These are phyloP conservation scores for Castor canadensis DNA, from an alignment of 2,113 vertebrate species.

Conservation along the genomic window DNA sequence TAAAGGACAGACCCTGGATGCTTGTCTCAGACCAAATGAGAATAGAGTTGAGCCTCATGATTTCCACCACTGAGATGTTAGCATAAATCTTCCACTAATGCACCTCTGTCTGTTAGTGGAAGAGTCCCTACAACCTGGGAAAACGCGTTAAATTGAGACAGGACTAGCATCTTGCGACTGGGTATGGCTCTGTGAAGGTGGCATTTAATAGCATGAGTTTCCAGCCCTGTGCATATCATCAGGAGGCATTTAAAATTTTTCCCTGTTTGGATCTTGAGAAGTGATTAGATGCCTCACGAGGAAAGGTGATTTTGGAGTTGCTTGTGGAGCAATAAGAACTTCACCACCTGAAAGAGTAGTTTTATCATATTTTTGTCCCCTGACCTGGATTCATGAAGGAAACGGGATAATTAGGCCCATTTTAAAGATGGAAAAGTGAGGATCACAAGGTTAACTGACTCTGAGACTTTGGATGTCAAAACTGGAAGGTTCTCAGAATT, in stretches of 20 bases:
- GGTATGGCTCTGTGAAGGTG: background rate
- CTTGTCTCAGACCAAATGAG: conserved; percentile 81
- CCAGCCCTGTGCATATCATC: background rate
- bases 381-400: background rate
- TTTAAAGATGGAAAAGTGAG: conserved; percentile 4
- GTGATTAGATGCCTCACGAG: background rate
- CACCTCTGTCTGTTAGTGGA: conserved; percentile 80
- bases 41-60: conserved; percentile 80
- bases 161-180: background rate
- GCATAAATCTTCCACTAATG: conserved; percentile 89
- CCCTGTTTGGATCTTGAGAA: background rate
- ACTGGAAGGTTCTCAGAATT: background rate
- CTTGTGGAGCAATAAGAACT: background rate
- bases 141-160: conserved; percentile 71
- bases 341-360: background rate
- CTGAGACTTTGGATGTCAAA: background rate
- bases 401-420: background rate
- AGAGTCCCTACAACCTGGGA: conserved; percentile 75
- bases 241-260: background rate
- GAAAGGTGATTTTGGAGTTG: background rate
- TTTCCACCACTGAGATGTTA: conserved; percentile 82
- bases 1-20: conserved; percentile 80
- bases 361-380: background rate
- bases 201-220: background rate
- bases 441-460: background rate